Conservation (phyloP, 1,140 invertebrate species). For the Drosophila biarmipes region DNA sequence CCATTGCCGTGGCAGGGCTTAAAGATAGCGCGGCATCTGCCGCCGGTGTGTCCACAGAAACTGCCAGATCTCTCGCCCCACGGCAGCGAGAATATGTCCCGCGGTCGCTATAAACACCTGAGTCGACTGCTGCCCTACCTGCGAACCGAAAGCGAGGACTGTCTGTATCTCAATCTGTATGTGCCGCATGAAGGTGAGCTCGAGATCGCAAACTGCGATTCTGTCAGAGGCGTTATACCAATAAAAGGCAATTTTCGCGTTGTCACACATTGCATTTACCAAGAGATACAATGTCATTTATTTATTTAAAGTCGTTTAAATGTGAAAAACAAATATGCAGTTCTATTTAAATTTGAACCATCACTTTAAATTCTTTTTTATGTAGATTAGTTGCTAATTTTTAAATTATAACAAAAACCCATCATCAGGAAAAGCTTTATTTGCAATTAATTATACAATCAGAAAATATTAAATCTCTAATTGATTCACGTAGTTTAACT, state of each 20-base stretch:
- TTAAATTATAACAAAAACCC: no score
- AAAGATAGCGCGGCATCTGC: constrained; percentile 89
- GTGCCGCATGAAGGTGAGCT: constrained; percentile 90
- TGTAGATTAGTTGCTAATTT: no score
- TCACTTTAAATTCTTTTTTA: no score
- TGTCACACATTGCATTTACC: neutral
- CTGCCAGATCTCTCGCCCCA: constrained; percentile 86
- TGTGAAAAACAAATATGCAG: no score
- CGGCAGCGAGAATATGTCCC: constrained; percentile 83
- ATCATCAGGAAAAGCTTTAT: no score
- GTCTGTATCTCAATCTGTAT: constrained; percentile 96
- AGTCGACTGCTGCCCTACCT: constrained; percentile 89
- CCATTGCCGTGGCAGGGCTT: constrained; percentile 90
- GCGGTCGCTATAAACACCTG: constrained; percentile 89
- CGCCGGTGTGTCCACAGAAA: constrained; percentile 94
- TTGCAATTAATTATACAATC: no score
- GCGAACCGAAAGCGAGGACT: constrained; percentile 94
- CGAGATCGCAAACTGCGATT: neutral
- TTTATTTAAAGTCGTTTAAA: no score
- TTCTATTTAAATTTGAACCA: no score
- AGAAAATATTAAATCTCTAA: no score
- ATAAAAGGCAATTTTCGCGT: neutral
- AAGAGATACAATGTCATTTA: no score
- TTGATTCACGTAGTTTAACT: no score
- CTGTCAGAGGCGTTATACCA: neutral